Conservation (phyloP, 2,113 vertebrate genomes). For the Chloebia gouldiae region DNA sequence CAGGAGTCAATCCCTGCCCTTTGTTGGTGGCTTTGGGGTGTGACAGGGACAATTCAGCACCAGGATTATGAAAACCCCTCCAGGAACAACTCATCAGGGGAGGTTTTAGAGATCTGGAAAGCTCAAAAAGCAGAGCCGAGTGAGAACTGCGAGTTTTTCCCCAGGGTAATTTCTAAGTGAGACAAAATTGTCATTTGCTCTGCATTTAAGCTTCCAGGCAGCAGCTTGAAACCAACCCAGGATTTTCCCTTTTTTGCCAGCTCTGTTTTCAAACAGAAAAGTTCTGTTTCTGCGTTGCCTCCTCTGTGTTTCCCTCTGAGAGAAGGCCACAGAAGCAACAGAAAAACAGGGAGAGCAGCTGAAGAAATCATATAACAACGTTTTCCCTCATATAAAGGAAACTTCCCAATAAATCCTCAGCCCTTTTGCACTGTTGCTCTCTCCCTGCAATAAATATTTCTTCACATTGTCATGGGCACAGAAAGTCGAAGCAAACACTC, state of each 20-base stretch:
- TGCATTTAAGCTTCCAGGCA: background rate
- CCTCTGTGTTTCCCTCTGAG: background rate
- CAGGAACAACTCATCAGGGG: background rate
- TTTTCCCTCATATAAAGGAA: background rate
- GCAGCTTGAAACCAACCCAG: background rate
- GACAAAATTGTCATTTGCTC: slow-evolving; percentile 4
- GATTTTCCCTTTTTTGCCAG: background rate
- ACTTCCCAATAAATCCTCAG: background rate
- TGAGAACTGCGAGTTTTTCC: background rate
- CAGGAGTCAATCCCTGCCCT: background rate
- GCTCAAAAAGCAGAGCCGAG: background rate
- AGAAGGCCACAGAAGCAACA: background rate
- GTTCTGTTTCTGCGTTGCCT: background rate
- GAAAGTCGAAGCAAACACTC: background rate
- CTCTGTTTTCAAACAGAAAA: background rate
- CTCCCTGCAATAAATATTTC: background rate
- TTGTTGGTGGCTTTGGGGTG: background rate
- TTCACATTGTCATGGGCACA: background rate
- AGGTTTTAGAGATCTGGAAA: background rate
- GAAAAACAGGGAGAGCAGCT: background rate
- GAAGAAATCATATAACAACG: background rate
- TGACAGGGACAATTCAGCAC: background rate
- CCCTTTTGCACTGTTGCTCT: background rate
- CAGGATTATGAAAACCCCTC: background rate
- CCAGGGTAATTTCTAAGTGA: slow-evolving; percentile 5